A percentile compares a stretch with the other conserved stretches of the same genome.
These are phyloP conservation scores for Dicaeum eximium DNA, from an alignment of 2,113 vertebrate species.

Conservation along the genomic window DNA sequence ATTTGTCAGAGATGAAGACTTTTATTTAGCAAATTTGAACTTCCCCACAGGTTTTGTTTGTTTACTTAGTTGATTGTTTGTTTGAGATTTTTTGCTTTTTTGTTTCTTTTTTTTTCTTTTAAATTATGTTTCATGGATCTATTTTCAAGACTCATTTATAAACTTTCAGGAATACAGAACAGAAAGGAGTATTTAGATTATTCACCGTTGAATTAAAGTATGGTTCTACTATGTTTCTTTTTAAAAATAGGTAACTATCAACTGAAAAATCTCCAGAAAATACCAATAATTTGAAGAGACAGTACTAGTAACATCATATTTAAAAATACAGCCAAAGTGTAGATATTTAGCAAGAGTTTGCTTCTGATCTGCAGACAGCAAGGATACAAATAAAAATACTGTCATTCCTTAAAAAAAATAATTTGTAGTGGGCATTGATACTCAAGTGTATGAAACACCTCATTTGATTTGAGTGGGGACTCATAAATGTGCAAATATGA, in stretches of 20 bases:
- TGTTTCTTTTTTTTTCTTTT: not conserved
- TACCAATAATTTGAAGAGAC: not conserved
- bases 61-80: not conserved
- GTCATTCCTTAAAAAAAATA: not conserved
- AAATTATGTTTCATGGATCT: not conserved
- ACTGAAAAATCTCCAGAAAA: not conserved
- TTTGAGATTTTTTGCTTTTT: not conserved
- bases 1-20: not conserved
- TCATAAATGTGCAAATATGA: not conserved
- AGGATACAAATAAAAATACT: not conserved
- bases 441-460: not conserved
- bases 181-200: not conserved
- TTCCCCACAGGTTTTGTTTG: not conserved
- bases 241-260: not conserved
- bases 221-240: not conserved
- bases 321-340: not conserved
- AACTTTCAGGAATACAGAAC: not conserved
- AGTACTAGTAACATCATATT: not conserved
- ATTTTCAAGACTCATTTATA: not conserved
- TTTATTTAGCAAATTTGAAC: not conserved
- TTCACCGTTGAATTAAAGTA: not conserved
- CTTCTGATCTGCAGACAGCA: not conserved
- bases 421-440: fast-evolving
- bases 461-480: not conserved
- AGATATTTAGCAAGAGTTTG: not conserved